Conservation (phyloP, 2,797 vertebrate species). For the Carduelis carduelis region DNA sequence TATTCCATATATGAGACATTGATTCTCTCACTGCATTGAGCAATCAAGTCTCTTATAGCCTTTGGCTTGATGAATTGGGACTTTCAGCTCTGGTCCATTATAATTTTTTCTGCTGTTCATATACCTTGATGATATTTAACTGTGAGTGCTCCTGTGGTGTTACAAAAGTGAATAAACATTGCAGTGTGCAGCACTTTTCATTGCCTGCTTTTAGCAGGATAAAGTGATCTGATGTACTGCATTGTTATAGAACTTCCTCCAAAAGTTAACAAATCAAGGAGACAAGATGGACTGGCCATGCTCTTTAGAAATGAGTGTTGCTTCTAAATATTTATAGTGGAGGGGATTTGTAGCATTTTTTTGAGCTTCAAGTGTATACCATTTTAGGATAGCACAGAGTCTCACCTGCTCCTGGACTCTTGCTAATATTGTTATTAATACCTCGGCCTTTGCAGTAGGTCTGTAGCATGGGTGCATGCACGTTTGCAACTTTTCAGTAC, state of each 20-base stretch:
- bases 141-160: not conserved
- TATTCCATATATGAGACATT: not conserved
- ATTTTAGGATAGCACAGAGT: not conserved
- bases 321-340: not conserved
- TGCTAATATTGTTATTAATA: not conserved
- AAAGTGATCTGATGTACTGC: not conserved
- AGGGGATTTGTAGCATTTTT: not conserved
- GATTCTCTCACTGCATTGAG: not conserved
- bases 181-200: not conserved
- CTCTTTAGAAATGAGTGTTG: not conserved
- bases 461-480: not conserved
- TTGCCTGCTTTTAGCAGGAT: not conserved
- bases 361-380: not conserved
- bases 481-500: not conserved
- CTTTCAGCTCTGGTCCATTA: not conserved
- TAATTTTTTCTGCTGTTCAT: not conserved
- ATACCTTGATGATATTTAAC: not conserved
- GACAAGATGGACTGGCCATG: not conserved
- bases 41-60: not conserved
- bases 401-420: not conserved
- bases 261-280: not conserved
- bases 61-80: not conserved
- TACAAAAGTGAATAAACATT: not conserved
- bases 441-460: not conserved
- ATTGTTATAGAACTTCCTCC: not conserved